Percentiles rank a stretch among this genome's conserved stretches.
These are phyloP conservation scores for Trichogramma pretiosum DNA, from an alignment of 1,140 invertebrate genomes.

Conservation along the genomic window DNA sequence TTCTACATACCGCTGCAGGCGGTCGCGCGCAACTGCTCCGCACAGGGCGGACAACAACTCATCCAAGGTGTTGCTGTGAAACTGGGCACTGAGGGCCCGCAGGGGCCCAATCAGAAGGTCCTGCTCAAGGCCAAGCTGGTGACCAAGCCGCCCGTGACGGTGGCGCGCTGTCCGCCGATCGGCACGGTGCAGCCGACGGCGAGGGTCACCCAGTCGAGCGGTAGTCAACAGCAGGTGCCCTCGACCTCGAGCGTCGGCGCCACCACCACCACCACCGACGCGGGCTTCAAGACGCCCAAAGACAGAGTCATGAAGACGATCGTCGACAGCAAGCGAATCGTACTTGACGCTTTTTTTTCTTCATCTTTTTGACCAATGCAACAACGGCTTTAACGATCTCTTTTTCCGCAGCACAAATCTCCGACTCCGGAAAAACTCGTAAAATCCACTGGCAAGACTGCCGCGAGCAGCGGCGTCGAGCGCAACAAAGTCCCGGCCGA, in stretches of 20 bases:
- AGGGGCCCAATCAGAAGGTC: constrained; percentile 54
- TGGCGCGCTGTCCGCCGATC: constrained; percentile 47
- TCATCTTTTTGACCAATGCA: too few species aligned
- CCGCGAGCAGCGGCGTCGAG: constrained; percentile 21
- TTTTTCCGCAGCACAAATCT: constrained; percentile 5
- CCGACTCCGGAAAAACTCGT: constrained; percentile 24
- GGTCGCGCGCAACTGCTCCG: constrained; percentile 40
- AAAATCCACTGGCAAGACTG: constrained; percentile 37
- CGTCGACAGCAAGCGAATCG: neutral
- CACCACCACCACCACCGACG: neutral
- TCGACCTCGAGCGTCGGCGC: constrained; percentile 24
- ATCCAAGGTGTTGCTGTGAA: constrained; percentile 63
- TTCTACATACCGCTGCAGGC: constrained; percentile 63
- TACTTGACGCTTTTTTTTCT: too few species aligned
- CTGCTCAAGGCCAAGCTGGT: constrained; percentile 60
- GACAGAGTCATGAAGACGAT: neutral
- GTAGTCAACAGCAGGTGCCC: constrained; percentile 20
- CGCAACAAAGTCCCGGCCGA: constrained; percentile 33
- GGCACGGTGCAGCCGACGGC: constrained; percentile 51
- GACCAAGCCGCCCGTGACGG: constrained; percentile 51
- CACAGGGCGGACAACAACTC: constrained; percentile 42
- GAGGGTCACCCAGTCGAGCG: constrained; percentile 29
- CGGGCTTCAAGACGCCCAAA: neutral
- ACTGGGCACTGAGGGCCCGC: constrained; percentile 54
- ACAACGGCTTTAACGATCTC: too few species aligned